phyloP scores from a whole-genome alignment of 1,140 invertebrate species.

The Goniozus legneri region DNA sequence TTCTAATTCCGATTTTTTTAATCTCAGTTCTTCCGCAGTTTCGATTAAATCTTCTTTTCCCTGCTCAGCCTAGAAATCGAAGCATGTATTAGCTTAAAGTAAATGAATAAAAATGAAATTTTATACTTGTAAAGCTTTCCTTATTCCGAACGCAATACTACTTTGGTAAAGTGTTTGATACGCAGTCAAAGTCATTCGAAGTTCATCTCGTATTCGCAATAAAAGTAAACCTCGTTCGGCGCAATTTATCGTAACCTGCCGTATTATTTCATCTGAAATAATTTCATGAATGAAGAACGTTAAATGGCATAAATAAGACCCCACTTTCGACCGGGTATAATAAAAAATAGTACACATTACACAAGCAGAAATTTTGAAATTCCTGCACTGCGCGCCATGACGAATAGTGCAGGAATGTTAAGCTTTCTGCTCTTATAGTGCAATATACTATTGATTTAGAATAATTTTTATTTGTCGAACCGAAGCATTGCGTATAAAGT shows the following conservation, averaged over 20 bases:
- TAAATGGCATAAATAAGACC: no score
- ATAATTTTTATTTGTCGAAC: slow-evolving; percentile 62
- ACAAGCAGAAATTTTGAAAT: no score
- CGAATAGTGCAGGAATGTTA: no score
- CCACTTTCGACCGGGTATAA: not conserved
- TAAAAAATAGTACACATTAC: not conserved
- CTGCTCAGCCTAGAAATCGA: slow-evolving; percentile 56
- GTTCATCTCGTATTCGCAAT: slow-evolving; percentile 89
- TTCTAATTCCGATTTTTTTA: slow-evolving; percentile 72
- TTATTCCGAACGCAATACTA: slow-evolving; percentile 95
- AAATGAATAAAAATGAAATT: not conserved
- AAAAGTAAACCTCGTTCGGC: slow-evolving; percentile 92
- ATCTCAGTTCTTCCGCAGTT: slow-evolving; percentile 60
- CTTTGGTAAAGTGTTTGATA: slow-evolving; percentile 94
- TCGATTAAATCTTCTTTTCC: slow-evolving; percentile 67
- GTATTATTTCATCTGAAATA: slow-evolving; percentile 84
- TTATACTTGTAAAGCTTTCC: slow-evolving; percentile 86
- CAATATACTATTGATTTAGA: not conserved
- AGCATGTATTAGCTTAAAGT: not conserved
- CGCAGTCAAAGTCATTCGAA: slow-evolving; percentile 92
- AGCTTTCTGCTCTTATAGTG: no score
- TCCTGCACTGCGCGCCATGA: no score
- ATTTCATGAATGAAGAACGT: no score
- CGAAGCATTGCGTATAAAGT: slow-evolving; percentile 95
- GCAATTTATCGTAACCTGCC: slow-evolving; percentile 96